These are phyloP conservation scores for Alcedo quadribrachys DNA, from an alignment of 2,797 vertebrate genomes.

Conservation along the genomic window DNA sequence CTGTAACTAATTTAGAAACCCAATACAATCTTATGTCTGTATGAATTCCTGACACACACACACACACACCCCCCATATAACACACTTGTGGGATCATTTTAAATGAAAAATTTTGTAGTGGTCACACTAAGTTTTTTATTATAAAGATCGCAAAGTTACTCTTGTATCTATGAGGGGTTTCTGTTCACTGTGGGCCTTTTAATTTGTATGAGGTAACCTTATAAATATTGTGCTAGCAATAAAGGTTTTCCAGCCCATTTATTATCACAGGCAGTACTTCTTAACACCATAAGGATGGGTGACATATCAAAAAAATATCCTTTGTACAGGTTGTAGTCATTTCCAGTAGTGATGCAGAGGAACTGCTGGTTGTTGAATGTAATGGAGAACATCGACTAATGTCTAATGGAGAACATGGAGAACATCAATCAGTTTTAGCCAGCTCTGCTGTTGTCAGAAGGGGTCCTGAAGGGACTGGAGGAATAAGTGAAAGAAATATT, in stretches of 20 bases:
- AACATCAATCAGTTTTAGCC: neutral
- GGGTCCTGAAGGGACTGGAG: neutral
- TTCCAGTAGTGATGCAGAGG: neutral
- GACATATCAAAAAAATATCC: neutral
- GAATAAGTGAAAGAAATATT: neutral
- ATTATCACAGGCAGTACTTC: neutral
- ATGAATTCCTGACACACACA: neutral
- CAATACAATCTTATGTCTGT: neutral
- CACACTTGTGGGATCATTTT: neutral
- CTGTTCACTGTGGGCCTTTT: neutral
- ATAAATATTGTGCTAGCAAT: neutral
- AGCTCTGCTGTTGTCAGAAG: neutral
- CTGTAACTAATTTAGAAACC: conserved; percentile 33
- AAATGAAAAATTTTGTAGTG: conserved; percentile 12
- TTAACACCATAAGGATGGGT: neutral
- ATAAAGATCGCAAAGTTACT: conserved; percentile 17
- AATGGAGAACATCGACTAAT: neutral
- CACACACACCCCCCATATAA: neutral
- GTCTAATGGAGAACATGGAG: neutral
- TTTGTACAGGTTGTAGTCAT: neutral
- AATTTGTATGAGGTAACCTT: neutral
- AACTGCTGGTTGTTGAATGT: neutral
- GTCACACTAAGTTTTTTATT: conserved; percentile 24
- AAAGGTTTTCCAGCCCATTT: neutral
- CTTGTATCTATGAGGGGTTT: neutral